Conservation (phyloP, 2,113 vertebrate genomes). For the Hiodon alosoides region DNA sequence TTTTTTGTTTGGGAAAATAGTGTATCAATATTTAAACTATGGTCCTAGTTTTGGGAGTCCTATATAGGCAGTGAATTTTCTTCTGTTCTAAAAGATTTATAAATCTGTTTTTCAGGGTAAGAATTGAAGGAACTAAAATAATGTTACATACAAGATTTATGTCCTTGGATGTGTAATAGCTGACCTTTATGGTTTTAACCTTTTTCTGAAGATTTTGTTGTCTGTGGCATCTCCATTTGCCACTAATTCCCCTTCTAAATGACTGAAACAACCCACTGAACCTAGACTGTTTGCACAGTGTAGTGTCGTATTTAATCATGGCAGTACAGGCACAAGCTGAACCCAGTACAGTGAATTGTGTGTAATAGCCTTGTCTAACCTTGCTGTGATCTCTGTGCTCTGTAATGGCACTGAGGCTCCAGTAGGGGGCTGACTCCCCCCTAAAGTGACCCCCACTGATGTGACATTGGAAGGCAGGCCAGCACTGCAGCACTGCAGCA, state of each 20-base stretch:
- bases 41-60: no score
- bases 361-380: neutral
- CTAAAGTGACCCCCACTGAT: neutral
- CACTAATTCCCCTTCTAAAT: no score
- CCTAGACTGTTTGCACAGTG: neutral
- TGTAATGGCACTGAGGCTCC: neutral
- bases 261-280: no score
- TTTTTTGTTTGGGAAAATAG: no score
- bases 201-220: neutral
- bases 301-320: neutral
- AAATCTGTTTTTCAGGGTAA: neutral
- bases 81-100: neutral
- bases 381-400: neutral
- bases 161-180: neutral
- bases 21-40: no score
- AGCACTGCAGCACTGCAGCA: neutral
- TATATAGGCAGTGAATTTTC: no score
- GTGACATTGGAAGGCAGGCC: neutral
- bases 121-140: neutral
- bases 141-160: neutral
- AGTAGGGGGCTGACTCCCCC: neutral
- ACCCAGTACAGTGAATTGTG: neutral
- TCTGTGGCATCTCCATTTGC: neutral
- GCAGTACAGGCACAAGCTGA: neutral
- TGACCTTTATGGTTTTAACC: neutral